Evolutionary conservation across 2,888 invertebrate genomes (phyloP).

Genomic region (Drosophila siamana): DNA sequence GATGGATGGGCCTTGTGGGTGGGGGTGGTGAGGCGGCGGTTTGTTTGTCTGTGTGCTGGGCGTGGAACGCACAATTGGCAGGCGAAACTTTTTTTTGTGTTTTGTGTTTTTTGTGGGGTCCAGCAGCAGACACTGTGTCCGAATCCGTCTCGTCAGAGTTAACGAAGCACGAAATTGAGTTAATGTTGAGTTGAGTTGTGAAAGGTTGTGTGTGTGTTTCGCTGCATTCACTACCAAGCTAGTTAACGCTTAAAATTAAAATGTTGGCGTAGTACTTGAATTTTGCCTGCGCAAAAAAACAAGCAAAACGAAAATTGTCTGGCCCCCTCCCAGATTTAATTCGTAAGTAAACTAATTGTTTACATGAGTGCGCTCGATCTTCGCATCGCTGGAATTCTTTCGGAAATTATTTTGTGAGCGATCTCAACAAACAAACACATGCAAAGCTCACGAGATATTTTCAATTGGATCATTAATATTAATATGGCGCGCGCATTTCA

Average conservation of each 20-base stretch:
- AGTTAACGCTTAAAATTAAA: slow-evolving; percentile 26
- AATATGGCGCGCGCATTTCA: slow-evolving; percentile 62
- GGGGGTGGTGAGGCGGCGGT: slow-evolving; percentile 30
- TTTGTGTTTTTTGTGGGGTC: slow-evolving; percentile 22
- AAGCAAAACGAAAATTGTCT: not conserved
- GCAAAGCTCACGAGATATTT: slow-evolving; percentile 31
- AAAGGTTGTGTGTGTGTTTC: slow-evolving; percentile 37
- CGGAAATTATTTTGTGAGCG: slow-evolving; percentile 39
- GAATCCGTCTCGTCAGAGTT: slow-evolving; percentile 51
- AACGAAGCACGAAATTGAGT: slow-evolving; percentile 71
- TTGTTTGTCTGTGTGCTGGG: slow-evolving; percentile 55
- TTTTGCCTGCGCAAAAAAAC: slow-evolving; percentile 18
- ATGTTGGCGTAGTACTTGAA: slow-evolving; percentile 31
- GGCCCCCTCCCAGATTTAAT: not conserved
- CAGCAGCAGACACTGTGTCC: slow-evolving; percentile 24
- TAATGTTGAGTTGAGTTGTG: slow-evolving; percentile 41
- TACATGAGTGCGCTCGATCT: slow-evolving; percentile 40
- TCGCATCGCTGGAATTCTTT: slow-evolving; percentile 42
- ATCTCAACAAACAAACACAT: slow-evolving; percentile 29
- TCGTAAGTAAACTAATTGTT: slow-evolving; percentile 42
- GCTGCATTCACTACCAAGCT: slow-evolving; percentile 26
- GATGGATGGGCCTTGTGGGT: slow-evolving; percentile 15
- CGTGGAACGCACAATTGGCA: slow-evolving; percentile 65
- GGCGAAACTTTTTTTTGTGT: slow-evolving; percentile 28
- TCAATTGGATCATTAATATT: slow-evolving; percentile 76